Base-by-base conservation (phyloP, 1,140 invertebrate genomes). In the Condylostylus longicornis region DNA sequence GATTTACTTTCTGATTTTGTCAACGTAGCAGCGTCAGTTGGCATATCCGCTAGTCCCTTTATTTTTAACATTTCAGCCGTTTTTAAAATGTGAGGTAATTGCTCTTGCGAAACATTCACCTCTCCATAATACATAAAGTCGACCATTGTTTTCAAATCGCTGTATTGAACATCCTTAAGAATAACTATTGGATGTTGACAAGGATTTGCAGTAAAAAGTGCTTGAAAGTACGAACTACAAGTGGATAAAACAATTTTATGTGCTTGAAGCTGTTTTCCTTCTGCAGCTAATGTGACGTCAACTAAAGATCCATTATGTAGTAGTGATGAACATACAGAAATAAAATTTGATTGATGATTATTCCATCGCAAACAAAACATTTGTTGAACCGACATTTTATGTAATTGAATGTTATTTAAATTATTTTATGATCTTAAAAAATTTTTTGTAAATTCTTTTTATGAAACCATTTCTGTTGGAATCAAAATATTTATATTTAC, bases 101-200 rank as follows among this genome's bases (percentile, higher is more conserved):
- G 80, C 47, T 88, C 83, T 51, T 88, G 80, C 8, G 79, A 81
- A 13, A 90, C 82, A 63, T 89, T 88, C 2, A 89, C 83, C 69
- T 89, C 83, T 1, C 86, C 86, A 54, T 82, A 83, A 55, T 90
- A 90, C 78, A 90, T 89, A 55, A 89, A 91, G 47, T 88, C 82
- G 4, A 91, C 79, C 68, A 91, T 82, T 22, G 81, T 83, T 53
- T 82, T 82, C 25, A 91, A 67, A 64, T 90, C 83, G 31, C 73
- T 69, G 53, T 78, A 87, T 52, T 80, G 79, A 3, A 90, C 79
- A 68, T 90, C 85, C 57, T 88, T 87, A n/a, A 90, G 61, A 50
- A 90, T 86, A 12, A 90, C 82, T 45, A 90, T 87, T 5, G 86
- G 85, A 65, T 90, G 85, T 50, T 85, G 75, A 50, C 82, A 86